Base-by-base conservation (phyloP, 2,113 vertebrate species). In the Lampris incognitus region DNA sequence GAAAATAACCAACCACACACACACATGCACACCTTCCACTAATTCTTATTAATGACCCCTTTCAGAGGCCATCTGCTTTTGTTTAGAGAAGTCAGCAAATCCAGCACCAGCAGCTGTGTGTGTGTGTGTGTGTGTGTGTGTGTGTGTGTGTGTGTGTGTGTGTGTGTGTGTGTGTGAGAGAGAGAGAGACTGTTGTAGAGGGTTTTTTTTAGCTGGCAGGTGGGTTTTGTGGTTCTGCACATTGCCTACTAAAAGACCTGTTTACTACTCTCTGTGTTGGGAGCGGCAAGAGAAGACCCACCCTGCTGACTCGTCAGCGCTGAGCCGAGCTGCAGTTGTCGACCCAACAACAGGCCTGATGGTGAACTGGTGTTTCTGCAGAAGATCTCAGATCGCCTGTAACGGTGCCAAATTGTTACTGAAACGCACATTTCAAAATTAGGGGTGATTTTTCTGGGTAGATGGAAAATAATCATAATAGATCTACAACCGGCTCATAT, bases 1-100 rank as follows among this genome's bases (percentile, higher is more conserved):
- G 61, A 73, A 90, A 89, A 92, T 91, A 90, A 72, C 76, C 72
- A 65, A 5, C 40, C 44, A 55, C 66, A 69, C 79, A 79, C 78
- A 73, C 73, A 66, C 70, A 11, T 38, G 10, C 39, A 76, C 73
- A 72, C 61, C 59, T 64, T 65, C 50, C 65, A 69, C 62, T 5
- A 13, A 51, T 48, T 81, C 76, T 76, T 54, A 61, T 66, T 87
- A 81, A 87, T 74, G 74, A 82, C 79, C 81, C 4, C 61, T 79
- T 72, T 85, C 80, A 76, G 52, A 65, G 76, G 69, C 82, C 85
- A 82, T 77, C 91, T 88, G 84, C 84, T 86, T 72, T 57, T 7
- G 10, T 72, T 63, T 61, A 39, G 60, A 58, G 38, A 72, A 59
- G 66, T 41, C 39, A 51, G 60, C 39, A 67, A 24, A 64, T 44